Evolutionary conservation across 2,113 vertebrate genomes (phyloP).

Genomic region (Paramormyrops kingsleyae): DNA sequence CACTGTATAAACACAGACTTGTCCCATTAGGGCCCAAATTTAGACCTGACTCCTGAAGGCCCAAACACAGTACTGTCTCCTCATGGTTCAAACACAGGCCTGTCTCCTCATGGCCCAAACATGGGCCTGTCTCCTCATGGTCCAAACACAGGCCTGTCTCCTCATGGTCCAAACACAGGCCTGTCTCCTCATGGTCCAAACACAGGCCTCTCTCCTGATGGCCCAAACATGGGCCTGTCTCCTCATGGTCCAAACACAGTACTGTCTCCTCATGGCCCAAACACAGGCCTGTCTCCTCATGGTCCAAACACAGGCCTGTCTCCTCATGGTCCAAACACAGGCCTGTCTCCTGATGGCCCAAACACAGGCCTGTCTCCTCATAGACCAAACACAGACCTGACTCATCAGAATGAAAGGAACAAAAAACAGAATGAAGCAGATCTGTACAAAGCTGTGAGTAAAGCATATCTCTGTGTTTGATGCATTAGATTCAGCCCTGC

Average conservation of each 20-base stretch:
- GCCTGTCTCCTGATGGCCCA: background rate
- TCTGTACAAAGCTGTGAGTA: background rate
- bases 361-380: background rate
- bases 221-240: background rate
- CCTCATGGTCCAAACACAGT: background rate
- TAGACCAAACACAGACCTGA: background rate
- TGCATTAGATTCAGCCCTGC: background rate
- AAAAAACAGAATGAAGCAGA: background rate
- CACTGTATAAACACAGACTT: background rate
- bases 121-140: background rate
- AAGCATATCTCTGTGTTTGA: background rate
- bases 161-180: background rate
- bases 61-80: too few relatives aligned
- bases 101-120: background rate
- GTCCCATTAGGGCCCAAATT: too few relatives aligned
- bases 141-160: too few relatives aligned
- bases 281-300: background rate
- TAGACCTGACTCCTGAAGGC: too few relatives aligned
- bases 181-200: background rate
- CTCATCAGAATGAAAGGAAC: background rate
- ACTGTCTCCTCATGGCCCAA: background rate
- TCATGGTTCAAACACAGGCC: too few relatives aligned
- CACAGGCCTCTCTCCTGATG: background rate
- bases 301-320: background rate
- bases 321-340: background rate